Conservation (phyloP, 2,888 invertebrate species). For the Lepidochitona cinerea region DNA sequence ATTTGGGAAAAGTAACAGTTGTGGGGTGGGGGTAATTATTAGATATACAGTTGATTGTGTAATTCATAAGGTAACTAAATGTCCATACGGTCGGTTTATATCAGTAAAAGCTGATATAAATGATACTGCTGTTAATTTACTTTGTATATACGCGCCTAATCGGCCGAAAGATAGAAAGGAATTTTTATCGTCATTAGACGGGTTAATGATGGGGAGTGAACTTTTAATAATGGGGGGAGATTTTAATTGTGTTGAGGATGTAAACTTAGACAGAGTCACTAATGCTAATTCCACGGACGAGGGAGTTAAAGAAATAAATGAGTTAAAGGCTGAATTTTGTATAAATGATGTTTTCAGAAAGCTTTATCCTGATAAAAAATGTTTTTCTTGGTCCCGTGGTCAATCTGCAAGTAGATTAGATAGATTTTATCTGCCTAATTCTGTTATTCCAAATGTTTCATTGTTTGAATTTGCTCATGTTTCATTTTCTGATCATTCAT, state of each 20-base stretch:
- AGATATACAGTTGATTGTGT: background rate
- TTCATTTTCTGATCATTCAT: background rate
- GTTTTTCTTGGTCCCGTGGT: background rate
- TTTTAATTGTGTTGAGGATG: constrained; percentile 24
- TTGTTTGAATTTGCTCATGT: background rate
- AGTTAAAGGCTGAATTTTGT: background rate
- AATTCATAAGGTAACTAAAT: background rate
- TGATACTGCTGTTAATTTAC: background rate
- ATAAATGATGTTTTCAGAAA: background rate
- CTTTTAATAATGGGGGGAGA: constrained; percentile 20
- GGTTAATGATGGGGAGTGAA: background rate
- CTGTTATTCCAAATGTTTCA: background rate
- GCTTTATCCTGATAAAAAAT: background rate
- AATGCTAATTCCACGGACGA: constrained; percentile 12
- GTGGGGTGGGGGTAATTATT: background rate
- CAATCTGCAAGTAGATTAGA: background rate
- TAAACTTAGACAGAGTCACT: constrained; percentile 17
- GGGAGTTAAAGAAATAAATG: background rate
- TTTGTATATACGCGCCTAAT: constrained; percentile 1
- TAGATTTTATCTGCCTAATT: background rate
- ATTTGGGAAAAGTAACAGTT: background rate
- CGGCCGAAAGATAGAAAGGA: background rate
- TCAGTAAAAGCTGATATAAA: background rate
- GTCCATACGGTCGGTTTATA: background rate
- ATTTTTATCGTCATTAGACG: background rate